Evolutionary conservation across 2,888 invertebrate genomes (phyloP).

Genomic region (Ctenicera cuprea): DNA sequence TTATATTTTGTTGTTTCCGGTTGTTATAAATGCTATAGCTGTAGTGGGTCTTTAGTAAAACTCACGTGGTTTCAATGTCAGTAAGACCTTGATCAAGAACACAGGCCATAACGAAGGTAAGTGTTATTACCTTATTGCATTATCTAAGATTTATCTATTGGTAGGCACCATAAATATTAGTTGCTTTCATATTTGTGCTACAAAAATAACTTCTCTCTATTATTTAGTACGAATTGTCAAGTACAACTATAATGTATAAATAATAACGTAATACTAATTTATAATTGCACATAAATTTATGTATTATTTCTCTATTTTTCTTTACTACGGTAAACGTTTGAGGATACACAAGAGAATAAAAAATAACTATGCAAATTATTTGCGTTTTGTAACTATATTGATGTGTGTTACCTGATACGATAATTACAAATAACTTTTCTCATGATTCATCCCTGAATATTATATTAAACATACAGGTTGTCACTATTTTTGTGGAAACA

Average conservation of each 20-base stretch:
- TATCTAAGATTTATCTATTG: slow-evolving; percentile 57
- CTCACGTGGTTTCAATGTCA: slow-evolving; percentile 60
- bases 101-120: slow-evolving; percentile 54
- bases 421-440: too few species aligned
- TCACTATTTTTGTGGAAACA: too few species aligned
- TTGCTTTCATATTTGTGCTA: slow-evolving; percentile 7
- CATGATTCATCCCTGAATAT: too few species aligned
- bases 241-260: slow-evolving; percentile 2
- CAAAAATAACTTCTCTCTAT: slow-evolving; percentile 12
- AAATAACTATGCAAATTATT: too few species aligned
- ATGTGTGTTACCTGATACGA: too few species aligned
- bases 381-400: too few species aligned
- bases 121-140: slow-evolving; percentile 48
- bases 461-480: too few species aligned
- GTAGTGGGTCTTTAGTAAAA: slow-evolving; percentile 56
- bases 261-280: slow-evolving; percentile 26
- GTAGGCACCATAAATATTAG: slow-evolving; percentile 45
- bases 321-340: too few species aligned
- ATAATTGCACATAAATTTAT: slow-evolving; percentile 21
- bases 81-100: slow-evolving; percentile 61
- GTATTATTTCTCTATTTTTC: neutral
- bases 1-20: too few species aligned
- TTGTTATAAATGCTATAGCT: slow-evolving; percentile 54
- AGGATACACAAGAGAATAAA: too few species aligned
- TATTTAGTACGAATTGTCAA: slow-evolving; percentile 32